Conservation (phyloP, 2,797 vertebrate species). For the Momotus momota region DNA sequence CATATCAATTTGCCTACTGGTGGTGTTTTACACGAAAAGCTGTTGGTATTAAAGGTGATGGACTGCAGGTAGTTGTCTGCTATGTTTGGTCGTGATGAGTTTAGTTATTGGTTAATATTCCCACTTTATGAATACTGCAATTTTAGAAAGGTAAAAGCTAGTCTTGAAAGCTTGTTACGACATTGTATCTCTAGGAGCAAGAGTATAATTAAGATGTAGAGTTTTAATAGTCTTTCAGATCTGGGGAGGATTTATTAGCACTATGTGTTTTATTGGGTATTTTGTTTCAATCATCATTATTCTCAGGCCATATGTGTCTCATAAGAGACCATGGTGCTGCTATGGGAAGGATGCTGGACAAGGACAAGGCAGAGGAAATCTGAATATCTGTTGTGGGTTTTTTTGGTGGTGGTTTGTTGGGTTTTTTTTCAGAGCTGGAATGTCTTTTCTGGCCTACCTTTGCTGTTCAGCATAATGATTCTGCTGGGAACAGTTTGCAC, state of each 20-base stretch:
- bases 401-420: background rate
- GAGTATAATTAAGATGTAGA: background rate
- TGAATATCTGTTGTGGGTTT: background rate
- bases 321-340: background rate
- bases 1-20: background rate
- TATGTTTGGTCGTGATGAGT: fast-evolving
- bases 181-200: background rate
- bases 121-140: background rate
- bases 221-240: background rate
- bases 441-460: constrained; percentile 1
- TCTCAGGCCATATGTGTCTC: fast-evolving
- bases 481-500: background rate
- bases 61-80: background rate
- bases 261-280: background rate
- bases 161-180: background rate
- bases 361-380: background rate
- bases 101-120: background rate
- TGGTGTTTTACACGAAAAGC: background rate
- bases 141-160: background rate
- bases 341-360: background rate
- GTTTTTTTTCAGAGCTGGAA: background rate
- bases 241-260: background rate
- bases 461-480: background rate
- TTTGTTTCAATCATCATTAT: background rate
- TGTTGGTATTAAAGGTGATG: background rate